phyloP scores from a whole-genome alignment of 2,113 vertebrate species.

The Trogon melanurus region DNA sequence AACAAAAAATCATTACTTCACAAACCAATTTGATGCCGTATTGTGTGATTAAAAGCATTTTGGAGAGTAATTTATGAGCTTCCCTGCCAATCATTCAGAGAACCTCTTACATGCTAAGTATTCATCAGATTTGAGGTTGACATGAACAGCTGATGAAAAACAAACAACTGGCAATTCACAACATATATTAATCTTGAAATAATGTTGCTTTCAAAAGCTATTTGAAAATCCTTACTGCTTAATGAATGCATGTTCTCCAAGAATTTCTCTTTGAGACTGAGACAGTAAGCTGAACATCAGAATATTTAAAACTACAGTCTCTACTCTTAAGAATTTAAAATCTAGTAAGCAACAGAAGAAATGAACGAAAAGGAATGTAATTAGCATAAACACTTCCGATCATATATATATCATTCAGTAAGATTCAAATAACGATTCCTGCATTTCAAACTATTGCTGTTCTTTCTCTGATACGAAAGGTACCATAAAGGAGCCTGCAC shows the following conservation, averaged over 20 bases:
- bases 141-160: background rate
- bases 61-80: background rate
- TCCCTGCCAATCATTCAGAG: background rate
- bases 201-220: background rate
- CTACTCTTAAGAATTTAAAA: background rate
- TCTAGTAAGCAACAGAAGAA: background rate
- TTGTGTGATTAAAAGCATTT: constrained; percentile 11
- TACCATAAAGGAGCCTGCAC: background rate
- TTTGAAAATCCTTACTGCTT: background rate
- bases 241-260: background rate
- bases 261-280: background rate
- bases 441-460: background rate
- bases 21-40: background rate
- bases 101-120: background rate
- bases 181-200: background rate
- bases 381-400: background rate
- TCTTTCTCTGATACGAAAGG: background rate
- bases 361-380: background rate
- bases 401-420: background rate
- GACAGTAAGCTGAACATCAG: background rate
- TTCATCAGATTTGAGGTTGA: background rate
- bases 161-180: background rate
- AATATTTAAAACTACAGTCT: background rate
- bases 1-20: background rate
- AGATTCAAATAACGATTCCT: background rate